Evolutionary conservation across 2,113 vertebrate genomes (phyloP).

Genomic region (Macrotus californicus): DNA sequence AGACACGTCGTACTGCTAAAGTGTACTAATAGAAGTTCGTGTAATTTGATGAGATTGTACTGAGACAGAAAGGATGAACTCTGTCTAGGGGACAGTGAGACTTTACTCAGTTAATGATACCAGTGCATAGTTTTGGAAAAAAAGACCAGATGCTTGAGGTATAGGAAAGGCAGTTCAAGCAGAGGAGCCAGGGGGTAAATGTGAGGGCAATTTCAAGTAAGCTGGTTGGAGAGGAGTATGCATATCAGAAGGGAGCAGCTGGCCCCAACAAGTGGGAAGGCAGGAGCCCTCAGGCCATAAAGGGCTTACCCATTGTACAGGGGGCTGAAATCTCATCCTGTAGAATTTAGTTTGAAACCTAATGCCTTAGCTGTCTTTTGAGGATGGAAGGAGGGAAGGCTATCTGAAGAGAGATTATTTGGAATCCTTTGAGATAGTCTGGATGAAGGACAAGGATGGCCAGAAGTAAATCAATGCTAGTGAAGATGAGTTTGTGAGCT

Average conservation of each 20-base stretch:
- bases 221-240: background rate
- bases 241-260: background rate
- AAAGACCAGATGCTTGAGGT: background rate
- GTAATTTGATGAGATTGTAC: background rate
- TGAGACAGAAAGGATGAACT: background rate
- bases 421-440: background rate
- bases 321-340: background rate
- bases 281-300: too few species aligned
- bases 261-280: background rate
- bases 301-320: background rate
- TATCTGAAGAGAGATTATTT: background rate
- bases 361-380: background rate
- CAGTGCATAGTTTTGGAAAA: background rate
- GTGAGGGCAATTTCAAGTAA: background rate
- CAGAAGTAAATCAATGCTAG: background rate
- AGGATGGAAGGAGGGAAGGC: background rate
- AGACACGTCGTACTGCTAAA: background rate
- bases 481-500: background rate
- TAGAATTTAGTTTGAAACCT: background rate
- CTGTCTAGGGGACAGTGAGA: background rate
- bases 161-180: background rate
- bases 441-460: background rate
- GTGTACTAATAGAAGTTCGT: background rate
- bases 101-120: background rate
- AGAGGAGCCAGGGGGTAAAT: background rate